Percentiles rank a stretch among this genome's conserved stretches.
Evolutionary conservation across 37 sponge, comb jelly and placozoan species (phyloP).

Genomic region (Oscarella lobularis): DNA sequence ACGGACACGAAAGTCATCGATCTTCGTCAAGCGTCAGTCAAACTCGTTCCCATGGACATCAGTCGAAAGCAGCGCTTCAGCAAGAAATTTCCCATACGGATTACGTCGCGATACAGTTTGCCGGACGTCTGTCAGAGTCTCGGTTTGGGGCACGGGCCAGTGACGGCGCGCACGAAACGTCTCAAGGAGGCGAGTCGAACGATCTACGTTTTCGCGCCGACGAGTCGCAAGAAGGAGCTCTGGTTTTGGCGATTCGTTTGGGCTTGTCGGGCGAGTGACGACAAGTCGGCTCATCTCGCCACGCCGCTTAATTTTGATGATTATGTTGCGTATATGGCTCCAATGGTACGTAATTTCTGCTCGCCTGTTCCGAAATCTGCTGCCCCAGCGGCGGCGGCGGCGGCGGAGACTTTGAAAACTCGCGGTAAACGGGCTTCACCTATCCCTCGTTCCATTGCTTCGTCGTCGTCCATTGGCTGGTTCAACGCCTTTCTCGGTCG

Average conservation of each 20-base stretch:
- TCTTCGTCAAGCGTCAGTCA: not conserved
- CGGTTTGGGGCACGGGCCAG: not conserved
- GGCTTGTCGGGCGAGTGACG: constrained; percentile 6
- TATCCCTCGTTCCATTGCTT: too few species aligned
- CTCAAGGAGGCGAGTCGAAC: not conserved
- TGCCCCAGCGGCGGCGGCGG: not conserved
- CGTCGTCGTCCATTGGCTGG: constrained; percentile 30
- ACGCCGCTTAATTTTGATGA: not conserved
- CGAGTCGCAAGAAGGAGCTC: constrained; percentile 49
- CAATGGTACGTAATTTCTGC: too few species aligned
- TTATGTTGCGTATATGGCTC: not conserved
- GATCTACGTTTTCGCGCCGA: constrained; percentile 34
- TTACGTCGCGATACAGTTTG: not conserved
- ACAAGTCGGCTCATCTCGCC: not conserved
- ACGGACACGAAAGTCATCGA: not conserved
- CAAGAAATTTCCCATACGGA: constrained; percentile 64
- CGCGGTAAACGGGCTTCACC: too few species aligned
- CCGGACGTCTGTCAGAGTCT: not conserved
- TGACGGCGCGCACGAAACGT: not conserved
- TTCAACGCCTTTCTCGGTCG: constrained; percentile 50
- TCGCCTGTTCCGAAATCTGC: not conserved
- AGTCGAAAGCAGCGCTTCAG: constrained; percentile 59
- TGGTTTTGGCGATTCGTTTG: constrained; percentile 48
- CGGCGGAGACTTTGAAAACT: not conserved
- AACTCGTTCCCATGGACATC: not conserved